Conservation (phyloP, 2,113 vertebrate species). For the Ophthalmolycus amberensis region DNA sequence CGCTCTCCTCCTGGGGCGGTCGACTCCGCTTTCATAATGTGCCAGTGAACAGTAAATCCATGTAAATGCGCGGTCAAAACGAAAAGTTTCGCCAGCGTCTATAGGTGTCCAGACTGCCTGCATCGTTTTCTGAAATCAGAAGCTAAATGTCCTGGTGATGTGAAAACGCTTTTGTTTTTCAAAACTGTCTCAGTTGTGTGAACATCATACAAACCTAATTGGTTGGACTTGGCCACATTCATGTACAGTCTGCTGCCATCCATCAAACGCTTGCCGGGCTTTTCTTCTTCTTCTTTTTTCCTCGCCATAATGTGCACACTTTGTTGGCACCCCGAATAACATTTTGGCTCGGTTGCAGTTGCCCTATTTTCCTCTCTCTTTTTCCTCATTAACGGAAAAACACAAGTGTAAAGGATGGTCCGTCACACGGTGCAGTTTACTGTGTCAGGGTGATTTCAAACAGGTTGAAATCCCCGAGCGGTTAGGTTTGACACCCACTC, state of each 20-base stretch:
- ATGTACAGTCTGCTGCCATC: constrained; percentile 33
- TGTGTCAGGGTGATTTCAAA: constrained; percentile 66
- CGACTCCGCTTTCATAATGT: background rate
- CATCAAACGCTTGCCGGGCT: constrained; percentile 49
- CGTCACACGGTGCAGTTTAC: constrained; percentile 49
- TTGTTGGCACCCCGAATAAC: constrained; percentile 45
- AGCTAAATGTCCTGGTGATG: constrained; percentile 23
- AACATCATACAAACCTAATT: constrained; percentile 46
- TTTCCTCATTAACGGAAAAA: constrained; percentile 65
- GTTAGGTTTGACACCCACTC: constrained; percentile 62
- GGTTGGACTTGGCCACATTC: constrained; percentile 43
- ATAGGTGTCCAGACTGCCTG: constrained; percentile 30
- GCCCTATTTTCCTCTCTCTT: constrained; percentile 49
- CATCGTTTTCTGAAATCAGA: constrained; percentile 36
- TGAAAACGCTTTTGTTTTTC: constrained; percentile 23
- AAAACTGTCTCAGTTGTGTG: constrained; percentile 34
- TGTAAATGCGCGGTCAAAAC: constrained; percentile 7
- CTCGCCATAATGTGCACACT: constrained; percentile 28
- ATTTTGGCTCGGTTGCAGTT: constrained; percentile 46
- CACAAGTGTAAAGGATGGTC: constrained; percentile 42
- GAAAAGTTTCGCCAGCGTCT: background rate
- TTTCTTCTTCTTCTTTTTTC: constrained; percentile 8
- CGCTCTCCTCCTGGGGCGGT: no score
- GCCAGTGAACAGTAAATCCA: constrained; percentile 32
- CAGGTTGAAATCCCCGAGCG: constrained; percentile 58